Conservation (phyloP, 2,113 vertebrate species). For the Bos javanicus region DNA sequence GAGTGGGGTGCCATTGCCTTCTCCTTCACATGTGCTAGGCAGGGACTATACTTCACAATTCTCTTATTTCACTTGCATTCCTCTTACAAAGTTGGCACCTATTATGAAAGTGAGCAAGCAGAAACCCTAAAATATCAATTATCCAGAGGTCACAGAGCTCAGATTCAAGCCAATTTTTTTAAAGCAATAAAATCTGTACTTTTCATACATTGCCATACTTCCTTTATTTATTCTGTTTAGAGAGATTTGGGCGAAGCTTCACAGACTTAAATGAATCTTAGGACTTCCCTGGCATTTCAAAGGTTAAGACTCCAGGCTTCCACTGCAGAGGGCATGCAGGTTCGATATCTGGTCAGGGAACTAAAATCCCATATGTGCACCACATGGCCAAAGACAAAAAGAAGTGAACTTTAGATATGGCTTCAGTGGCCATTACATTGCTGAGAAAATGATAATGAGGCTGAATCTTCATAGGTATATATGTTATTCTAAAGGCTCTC, state of each 20-base stretch:
- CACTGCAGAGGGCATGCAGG: background rate
- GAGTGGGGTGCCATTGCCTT: too few species aligned
- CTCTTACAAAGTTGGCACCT: accelerated
- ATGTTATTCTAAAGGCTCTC: background rate
- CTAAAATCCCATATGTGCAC: background rate
- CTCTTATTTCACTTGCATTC: background rate
- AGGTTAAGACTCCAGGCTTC: background rate
- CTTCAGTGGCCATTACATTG: background rate
- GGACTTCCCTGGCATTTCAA: background rate
- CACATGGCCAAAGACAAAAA: background rate
- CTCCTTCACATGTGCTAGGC: accelerated
- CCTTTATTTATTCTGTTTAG: background rate
- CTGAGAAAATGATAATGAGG: background rate
- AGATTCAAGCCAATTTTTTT: background rate
- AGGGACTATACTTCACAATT: background rate
- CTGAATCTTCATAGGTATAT: background rate
- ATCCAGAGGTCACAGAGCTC: background rate
- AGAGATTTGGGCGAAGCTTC: background rate
- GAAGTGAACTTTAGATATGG: background rate
- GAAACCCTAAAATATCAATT: background rate
- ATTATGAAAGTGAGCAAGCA: background rate
- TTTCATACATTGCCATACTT: background rate
- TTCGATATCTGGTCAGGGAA: background rate
- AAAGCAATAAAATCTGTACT: background rate
- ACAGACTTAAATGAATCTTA: background rate